Evolutionary conservation across 2,888 invertebrate species (phyloP).

Genomic region (Thymelicus lineola): DNA sequence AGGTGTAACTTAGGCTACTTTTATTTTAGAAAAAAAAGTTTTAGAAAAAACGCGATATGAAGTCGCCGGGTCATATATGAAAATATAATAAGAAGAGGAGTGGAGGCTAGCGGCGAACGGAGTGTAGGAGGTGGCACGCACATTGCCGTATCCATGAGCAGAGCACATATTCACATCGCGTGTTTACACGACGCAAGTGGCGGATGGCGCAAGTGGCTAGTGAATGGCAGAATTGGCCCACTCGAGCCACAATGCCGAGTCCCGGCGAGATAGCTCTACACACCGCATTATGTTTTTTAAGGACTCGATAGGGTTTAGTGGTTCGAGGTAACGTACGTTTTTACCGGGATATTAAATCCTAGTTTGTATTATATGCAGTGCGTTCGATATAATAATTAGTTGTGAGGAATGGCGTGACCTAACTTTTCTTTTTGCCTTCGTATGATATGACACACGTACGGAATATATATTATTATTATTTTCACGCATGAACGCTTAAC

Average conservation of each 20-base stretch:
- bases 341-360: neutral
- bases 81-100: no score
- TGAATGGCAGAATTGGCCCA: constrained; percentile 83
- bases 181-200: constrained; percentile 81
- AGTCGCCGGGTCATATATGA: no score
- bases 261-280: constrained; percentile 63
- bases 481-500: no score
- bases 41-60: no score
- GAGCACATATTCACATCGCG: constrained; percentile 43
- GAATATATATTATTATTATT: no score
- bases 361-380: neutral
- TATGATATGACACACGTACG: no score
- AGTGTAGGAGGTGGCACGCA: neutral
- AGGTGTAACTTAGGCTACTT: no score
- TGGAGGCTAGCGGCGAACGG: no score
- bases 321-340: constrained; percentile 27
- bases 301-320: constrained; percentile 28
- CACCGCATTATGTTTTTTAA: constrained; percentile 53
- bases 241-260: constrained; percentile 70
- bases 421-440: no score
- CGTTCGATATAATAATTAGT: neutral
- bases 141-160: constrained; percentile 54
- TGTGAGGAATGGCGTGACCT: no score
- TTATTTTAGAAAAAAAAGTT: no score
- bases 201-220: constrained; percentile 72